These are phyloP conservation scores for Sebastes aleutianus DNA, from an alignment of 2,797 vertebrate species.

Conservation along the genomic window DNA sequence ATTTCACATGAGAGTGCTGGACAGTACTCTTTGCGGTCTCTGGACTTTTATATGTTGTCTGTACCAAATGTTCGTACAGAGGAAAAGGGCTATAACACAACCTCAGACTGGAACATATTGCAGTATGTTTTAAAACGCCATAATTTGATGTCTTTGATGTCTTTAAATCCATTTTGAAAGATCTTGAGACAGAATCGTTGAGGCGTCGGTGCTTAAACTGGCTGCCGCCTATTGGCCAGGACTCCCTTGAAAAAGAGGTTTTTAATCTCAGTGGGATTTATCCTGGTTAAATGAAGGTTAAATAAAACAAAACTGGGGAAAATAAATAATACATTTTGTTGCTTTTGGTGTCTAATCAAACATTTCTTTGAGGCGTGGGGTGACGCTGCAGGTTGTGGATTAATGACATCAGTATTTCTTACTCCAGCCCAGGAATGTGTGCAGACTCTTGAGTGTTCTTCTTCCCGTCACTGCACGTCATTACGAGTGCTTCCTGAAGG, in stretches of 20 bases:
- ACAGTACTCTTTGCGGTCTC: too few species aligned
- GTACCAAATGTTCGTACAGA: not conserved
- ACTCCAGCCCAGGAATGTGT: not conserved
- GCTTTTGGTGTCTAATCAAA: not conserved
- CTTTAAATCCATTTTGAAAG: not conserved
- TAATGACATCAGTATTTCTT: not conserved
- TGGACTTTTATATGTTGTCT: too few species aligned
- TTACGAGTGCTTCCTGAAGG: conserved; percentile 34
- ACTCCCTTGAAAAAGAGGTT: not conserved
- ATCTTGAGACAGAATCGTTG: not conserved
- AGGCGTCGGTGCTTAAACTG: not conserved
- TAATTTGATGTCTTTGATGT: not conserved
- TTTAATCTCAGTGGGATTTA: not conserved
- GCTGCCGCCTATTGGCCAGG: not conserved
- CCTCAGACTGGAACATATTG: not conserved
- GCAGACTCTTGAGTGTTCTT: conserved; percentile 12
- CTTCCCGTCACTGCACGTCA: conserved; percentile 7
- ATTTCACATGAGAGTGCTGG: not conserved
- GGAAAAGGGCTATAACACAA: not conserved
- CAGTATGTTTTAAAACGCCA: not conserved
- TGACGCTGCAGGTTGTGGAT: not conserved
- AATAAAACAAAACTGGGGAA: not conserved
- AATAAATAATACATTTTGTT: not conserved
- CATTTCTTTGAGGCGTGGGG: not conserved
- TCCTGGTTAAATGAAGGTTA: not conserved